These are phyloP conservation scores for Psococerastis gibbosa DNA, from an alignment of 2,888 invertebrate genomes.

Conservation along the genomic window DNA sequence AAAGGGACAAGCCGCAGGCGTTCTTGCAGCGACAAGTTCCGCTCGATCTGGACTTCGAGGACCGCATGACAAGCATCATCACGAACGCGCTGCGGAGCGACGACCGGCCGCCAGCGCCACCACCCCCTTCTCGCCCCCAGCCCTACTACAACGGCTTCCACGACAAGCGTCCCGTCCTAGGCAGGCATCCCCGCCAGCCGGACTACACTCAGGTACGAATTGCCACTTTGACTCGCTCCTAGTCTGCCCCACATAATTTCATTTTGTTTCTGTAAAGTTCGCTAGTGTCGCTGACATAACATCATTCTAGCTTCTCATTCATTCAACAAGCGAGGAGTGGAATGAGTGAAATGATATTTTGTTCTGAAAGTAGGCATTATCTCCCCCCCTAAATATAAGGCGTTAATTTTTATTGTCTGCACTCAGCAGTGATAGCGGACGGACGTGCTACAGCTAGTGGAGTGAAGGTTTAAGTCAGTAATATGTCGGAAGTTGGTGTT, in stretches of 20 bases:
- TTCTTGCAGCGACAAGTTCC: constrained; percentile 32
- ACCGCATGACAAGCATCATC: constrained; percentile 70
- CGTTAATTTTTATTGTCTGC: no score
- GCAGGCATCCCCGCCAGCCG: constrained; percentile 23
- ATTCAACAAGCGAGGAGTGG: no score
- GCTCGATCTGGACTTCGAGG: constrained; percentile 80
- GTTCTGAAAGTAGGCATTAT: no score
- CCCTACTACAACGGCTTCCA: constrained; percentile 14
- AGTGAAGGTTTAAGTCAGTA: no score
- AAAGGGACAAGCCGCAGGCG: constrained; percentile 22
- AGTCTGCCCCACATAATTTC: constrained; percentile 9
- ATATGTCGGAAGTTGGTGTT: no score
- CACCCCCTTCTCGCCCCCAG: neutral
- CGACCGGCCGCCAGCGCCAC: constrained; percentile 25
- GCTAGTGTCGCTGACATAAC: no score
- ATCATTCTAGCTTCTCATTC: no score
- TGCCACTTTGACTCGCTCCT: neutral
- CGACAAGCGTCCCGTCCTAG: constrained; percentile 2
- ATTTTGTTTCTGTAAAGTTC: neutral
- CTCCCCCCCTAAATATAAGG: no score
- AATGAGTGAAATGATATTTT: no score
- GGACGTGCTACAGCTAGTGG: no score
- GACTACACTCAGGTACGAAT: constrained; percentile 30
- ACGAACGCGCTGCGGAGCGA: constrained; percentile 64
- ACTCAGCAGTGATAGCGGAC: no score